Percentiles rank a stretch among this genome's conserved stretches.
Conservation (phyloP, 1,140 invertebrate species). For the Prorops nasuta region DNA sequence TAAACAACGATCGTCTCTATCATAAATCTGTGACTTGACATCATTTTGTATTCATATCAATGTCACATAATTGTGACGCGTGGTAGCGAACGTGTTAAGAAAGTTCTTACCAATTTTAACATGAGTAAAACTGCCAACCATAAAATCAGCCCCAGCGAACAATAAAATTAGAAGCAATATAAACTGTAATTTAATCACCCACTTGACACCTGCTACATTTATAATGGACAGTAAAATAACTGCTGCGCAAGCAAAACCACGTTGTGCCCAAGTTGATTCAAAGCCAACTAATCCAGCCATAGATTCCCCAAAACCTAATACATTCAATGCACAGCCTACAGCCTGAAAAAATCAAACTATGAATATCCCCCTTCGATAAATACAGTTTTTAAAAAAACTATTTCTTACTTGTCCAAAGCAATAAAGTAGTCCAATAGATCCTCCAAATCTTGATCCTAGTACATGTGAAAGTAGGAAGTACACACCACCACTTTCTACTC, state of each 20-base stretch:
- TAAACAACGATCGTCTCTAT: too few species aligned
- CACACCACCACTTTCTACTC: conserved; percentile 92
- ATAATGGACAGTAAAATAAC: conserved; percentile 81
- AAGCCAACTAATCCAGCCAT: conserved; percentile 81
- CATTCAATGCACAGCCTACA: conserved; percentile 92
- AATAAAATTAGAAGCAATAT: conserved; percentile 77
- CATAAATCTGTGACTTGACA: too few species aligned
- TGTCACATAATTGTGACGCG: too few species aligned
- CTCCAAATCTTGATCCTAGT: conserved; percentile 87
- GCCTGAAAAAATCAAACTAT: conserved; percentile 63
- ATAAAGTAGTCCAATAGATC: conserved; percentile 87
- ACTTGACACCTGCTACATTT: conserved; percentile 89
- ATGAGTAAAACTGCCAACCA: conserved; percentile 82
- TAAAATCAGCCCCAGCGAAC: conserved; percentile 85
- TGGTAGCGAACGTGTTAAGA: too few species aligned
- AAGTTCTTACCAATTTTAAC: conserved; percentile 64
- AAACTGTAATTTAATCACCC: conserved; percentile 91
- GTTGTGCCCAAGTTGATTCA: conserved; percentile 72
- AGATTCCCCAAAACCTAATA: conserved; percentile 91
- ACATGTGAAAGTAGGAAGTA: conserved; percentile 94
- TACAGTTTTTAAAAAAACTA: conserved; percentile 12
- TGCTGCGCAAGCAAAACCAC: conserved; percentile 78
- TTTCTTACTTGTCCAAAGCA: conserved; percentile 86
- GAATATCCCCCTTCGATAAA: not conserved
- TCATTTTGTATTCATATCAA: too few species aligned